Evolutionary conservation across 2,797 vertebrate species (phyloP).

Genomic region (Arctocebus calabarensis): DNA sequence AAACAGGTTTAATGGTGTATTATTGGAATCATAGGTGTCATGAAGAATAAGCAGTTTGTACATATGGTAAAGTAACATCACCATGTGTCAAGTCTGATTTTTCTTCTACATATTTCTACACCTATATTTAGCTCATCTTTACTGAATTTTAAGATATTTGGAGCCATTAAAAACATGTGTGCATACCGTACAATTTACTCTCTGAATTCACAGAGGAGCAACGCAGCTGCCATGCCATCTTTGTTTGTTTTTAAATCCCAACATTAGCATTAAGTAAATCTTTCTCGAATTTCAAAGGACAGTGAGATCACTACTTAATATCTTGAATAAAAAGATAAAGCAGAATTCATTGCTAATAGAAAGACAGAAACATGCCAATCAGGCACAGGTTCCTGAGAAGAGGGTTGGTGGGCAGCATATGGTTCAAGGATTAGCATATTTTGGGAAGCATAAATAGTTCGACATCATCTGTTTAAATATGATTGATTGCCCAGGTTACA

Average conservation of each 20-base stretch:
- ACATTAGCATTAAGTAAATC: neutral
- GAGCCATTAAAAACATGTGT: neutral
- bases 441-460: neutral
- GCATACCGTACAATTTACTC: conserved; percentile 2
- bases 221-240: neutral
- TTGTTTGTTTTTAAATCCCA: neutral
- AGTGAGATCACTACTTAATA: conserved; percentile 28
- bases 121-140: neutral
- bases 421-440: neutral
- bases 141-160: neutral
- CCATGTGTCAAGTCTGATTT: neutral
- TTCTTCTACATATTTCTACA: neutral
- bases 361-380: neutral
- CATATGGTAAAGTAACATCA: conserved; percentile 7
- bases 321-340: conserved; percentile 13
- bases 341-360: neutral
- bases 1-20: neutral
- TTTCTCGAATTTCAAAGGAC: neutral
- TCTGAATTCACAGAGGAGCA: conserved; percentile 10
- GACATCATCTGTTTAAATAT: neutral
- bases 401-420: neutral
- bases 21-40: neutral
- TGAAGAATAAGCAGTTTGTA: neutral
- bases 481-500: neutral
- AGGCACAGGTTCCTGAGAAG: neutral